Evolutionary conservation across 1,140 invertebrate species (phyloP).

Genomic region (Lucilia cuprina): DNA sequence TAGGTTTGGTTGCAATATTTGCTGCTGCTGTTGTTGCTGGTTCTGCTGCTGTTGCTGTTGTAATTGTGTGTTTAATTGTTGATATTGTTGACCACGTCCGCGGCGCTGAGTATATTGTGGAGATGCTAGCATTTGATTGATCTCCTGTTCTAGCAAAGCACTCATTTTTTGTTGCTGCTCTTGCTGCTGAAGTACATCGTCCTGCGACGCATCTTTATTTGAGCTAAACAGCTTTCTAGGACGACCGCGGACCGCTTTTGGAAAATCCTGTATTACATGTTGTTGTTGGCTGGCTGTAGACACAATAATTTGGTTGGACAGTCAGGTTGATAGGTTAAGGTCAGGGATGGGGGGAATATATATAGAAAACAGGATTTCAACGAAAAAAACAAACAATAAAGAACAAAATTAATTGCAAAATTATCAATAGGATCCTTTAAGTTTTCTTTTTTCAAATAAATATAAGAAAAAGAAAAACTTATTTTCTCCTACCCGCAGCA

Average conservation of each 20-base stretch:
- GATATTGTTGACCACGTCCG: conserved; percentile 41
- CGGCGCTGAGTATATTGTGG: conserved; percentile 47
- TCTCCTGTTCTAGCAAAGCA: conserved; percentile 55
- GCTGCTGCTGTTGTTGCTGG: conserved; percentile 1
- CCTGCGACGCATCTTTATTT: conserved; percentile 43
- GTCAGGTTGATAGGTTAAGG: conserved; percentile 41
- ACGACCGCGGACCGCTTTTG: conserved; percentile 54
- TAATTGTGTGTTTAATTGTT: conserved; percentile 21
- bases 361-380: neutral
- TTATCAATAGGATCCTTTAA: neutral
- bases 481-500: conserved; percentile 44
- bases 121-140: conserved; percentile 55
- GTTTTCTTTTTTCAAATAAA: conserved; percentile 40
- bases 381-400: conserved; percentile 20
- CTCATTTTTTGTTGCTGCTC: conserved; percentile 48
- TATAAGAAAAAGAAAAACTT: conserved; percentile 36
- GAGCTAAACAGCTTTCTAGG: conserved; percentile 49
- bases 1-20: neutral
- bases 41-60: neutral
- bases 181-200: conserved; percentile 37
- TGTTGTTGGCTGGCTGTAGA: conserved; percentile 37
- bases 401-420: conserved; percentile 21
- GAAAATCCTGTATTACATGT: conserved; percentile 48
- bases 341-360: neutral
- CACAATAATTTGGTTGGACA: neutral